Base-by-base conservation (phyloP, 2,888 invertebrate species). In the Stratiomys singularior region DNA sequence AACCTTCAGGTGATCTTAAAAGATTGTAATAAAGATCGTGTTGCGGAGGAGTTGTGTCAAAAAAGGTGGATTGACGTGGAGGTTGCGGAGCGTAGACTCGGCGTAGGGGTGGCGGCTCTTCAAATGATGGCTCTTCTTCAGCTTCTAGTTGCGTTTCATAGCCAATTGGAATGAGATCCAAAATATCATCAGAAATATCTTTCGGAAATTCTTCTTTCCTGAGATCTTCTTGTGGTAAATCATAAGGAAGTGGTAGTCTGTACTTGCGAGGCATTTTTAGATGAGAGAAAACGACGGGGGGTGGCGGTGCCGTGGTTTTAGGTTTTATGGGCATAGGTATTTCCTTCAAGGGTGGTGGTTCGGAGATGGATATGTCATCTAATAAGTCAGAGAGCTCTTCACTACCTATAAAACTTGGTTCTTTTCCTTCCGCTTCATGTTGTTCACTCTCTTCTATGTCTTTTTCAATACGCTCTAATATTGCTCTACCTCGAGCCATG, bases 281-380 rank as follows among this genome's bases (percentile, higher is more conserved):
- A n/a, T 56, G 58, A 21, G 47, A 74, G 1, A 30, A 58, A 0
- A 4, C 11, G 9, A 21, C 5, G n/a, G 27, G 25, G 18, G 7
- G 27, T 13, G 46, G 15, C 1, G 27, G 76, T 21, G 30, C 2
- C 44, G 60, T 21, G 1, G 44, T 23, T 23, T 37, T 37, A 11
- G 27, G 23, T 63, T 52, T 63, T 37, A 30, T 37, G n/a, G 78
- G 77, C 78, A 78, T 77, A 11, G 78, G 77, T 25, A 77, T 72
- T 18, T 52, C 9, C 0, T 28, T 25, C 5, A 77, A 18, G 0
- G 52, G 56, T 1, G 27, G 4, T 13, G 78, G 78, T n/a, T 63
- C 52, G 9, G 28, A 71, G 7, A 78, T 47, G 15, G 15, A 25
- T 11, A 52, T 66, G 18, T 27, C 47, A 9, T 11, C 76, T 52